These are phyloP conservation scores for Artemia sinica DNA, from an alignment of 2,888 invertebrate species.

Conservation along the genomic window DNA sequence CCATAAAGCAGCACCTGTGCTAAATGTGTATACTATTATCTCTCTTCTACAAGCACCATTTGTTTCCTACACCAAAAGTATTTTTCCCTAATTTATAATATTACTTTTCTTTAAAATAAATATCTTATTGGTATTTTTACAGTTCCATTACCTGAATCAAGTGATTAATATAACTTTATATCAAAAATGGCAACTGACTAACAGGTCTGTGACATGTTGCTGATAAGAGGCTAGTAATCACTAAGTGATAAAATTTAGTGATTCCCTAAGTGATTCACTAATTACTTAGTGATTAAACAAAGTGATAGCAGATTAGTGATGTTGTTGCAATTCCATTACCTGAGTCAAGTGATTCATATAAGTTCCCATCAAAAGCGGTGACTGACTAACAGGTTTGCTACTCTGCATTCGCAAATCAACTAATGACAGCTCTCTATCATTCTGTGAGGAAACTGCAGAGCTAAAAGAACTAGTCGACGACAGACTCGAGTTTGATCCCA, in stretches of 20 bases:
- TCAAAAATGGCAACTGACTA: conserved; percentile 74
- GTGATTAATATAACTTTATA: conserved; percentile 85
- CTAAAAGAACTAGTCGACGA: conserved; percentile 39
- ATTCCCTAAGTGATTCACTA: too few relatives aligned
- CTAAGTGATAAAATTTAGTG: too few relatives aligned
- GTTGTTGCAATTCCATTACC: conserved; percentile 29
- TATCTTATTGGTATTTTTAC: too few relatives aligned
- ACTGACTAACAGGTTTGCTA: conserved; percentile 75
- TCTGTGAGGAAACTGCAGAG: conserved; percentile 43
- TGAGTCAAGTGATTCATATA: conserved; percentile 82
- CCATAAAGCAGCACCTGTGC: too few relatives aligned
- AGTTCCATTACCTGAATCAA: conserved; percentile 49
- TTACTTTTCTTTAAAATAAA: too few relatives aligned
- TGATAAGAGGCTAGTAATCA: too few relatives aligned
- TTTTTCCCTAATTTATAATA: too few relatives aligned
- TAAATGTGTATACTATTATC: too few relatives aligned
- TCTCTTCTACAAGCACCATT: too few relatives aligned
- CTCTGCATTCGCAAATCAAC: conserved; percentile 89
- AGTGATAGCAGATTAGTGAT: too few relatives aligned
- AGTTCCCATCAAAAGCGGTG: conserved; percentile 82
- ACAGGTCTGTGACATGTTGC: conserved; percentile 44
- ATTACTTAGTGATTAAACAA: too few relatives aligned
- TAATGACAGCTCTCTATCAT: conserved; percentile 58
- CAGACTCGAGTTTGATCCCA: conserved; percentile 54
- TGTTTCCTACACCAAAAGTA: too few relatives aligned